Evolutionary conservation across 2,888 invertebrate species (phyloP).

Genomic region (Scaptomyza reducta): DNA sequence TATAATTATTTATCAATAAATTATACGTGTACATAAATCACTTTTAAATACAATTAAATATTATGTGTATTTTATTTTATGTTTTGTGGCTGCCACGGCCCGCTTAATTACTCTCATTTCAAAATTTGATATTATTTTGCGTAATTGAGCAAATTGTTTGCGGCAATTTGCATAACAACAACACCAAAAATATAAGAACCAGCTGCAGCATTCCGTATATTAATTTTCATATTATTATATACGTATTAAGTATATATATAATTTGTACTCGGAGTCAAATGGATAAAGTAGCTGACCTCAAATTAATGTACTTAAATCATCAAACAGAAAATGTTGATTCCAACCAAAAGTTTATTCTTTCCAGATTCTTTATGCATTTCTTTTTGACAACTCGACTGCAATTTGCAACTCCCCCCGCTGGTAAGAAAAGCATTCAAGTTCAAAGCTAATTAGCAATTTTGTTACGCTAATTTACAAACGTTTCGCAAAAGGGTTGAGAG

Average conservation of each 20-base stretch:
- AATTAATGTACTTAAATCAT: neutral
- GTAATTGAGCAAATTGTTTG: slow-evolving; percentile 39
- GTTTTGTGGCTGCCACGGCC: slow-evolving; percentile 38
- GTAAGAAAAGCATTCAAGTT: slow-evolving; percentile 28
- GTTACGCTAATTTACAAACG: slow-evolving; percentile 39
- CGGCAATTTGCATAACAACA: slow-evolving; percentile 27
- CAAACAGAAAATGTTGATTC: neutral
- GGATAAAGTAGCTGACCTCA: neutral
- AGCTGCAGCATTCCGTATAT: slow-evolving; percentile 6
- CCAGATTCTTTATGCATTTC: neutral
- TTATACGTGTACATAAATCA: slow-evolving; percentile 34
- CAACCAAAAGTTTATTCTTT: neutral
- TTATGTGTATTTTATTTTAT: slow-evolving; percentile 30
- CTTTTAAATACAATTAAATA: slow-evolving; percentile 44
- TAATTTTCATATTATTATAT: slow-evolving; percentile 14
- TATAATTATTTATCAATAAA: slow-evolving; percentile 24
- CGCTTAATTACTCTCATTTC: slow-evolving; percentile 47
- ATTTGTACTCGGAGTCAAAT: neutral
- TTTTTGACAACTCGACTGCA: neutral
- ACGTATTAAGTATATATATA: neutral
- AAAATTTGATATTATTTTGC: slow-evolving; percentile 35
- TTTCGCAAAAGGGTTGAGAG: slow-evolving; percentile 7
- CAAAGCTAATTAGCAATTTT: slow-evolving; percentile 50
- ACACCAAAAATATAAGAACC: neutral
- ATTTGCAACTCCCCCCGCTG: neutral